Evolutionary conservation across 2,113 vertebrate genomes (phyloP), one percentile per base, ranked within the genome.

Genomic region (Tachysurus vachellii): DNA sequence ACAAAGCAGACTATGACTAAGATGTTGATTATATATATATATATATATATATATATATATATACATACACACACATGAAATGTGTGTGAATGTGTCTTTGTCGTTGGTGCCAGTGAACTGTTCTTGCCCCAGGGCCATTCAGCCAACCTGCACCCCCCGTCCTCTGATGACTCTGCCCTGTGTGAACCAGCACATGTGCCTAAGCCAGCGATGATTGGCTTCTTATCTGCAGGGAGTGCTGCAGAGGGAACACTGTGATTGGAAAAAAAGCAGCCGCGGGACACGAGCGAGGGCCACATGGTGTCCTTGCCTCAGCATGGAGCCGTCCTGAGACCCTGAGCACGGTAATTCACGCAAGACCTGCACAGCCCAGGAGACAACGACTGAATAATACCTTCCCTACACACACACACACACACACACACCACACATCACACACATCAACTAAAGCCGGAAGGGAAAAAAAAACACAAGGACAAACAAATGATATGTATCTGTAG

Each of bases 261-360:
- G 91, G 91, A 90, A 91, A 85, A 70, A 92, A 88, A 80, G 87
- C 89, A 90, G 92, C 91, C 88, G 88, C 90, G 91, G 90, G 90
- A 88, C 79, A 89, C 84, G 86, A 85, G 84, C 42, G 50, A 71
- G 87, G 86, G 81, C 86, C 71, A 80, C 86, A 87, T 89, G 85
- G 83, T 75, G 87, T 86, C 88, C 56, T 79, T 83, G 90, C 75
- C 28, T 75, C 82, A 68, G 87, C 80, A 28, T 56, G 85, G 85
- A 82, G 79, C 61, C 84, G 83, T 84, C 86, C 83, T 75, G 86
- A 82, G 86, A 84, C 86, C 89, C 75, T 61, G 44, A 79, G 85
- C 68, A 82, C 66, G 77, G 85, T 88, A 86, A 89, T 88, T 88
- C 81, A 85, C 87, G 57, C 75, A 90, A 84, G 82, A 88, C 88